Evolutionary conservation across 92 coral and sea anemone genomes (phyloP).

Genomic region (Anthopleura xanthogrammica): DNA sequence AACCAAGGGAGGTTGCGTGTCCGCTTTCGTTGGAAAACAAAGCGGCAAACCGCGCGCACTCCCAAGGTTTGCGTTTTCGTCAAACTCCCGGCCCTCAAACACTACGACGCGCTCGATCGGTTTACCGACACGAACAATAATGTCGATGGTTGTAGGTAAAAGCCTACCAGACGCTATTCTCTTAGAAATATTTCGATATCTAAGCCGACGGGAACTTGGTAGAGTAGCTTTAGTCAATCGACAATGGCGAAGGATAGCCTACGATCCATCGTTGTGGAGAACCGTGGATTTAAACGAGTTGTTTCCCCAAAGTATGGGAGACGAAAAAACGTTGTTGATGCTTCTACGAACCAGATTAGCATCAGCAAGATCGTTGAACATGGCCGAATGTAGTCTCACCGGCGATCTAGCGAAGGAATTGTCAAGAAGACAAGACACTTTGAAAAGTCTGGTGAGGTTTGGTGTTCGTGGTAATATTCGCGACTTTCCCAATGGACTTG

Average conservation of each 20-base stretch:
- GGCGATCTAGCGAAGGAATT: conserved; percentile 94
- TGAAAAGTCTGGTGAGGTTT: conserved; percentile 86
- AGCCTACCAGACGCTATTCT: conserved; percentile 91
- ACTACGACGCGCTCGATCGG: conserved; percentile 22
- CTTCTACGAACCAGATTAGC: conserved; percentile 94
- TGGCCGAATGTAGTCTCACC: conserved; percentile 89
- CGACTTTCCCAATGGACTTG: conserved; percentile 93
- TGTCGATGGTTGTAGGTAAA: conserved; percentile 62
- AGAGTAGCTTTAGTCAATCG: conserved; percentile 76
- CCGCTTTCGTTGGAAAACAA: conserved; percentile 19
- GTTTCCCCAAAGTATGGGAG: conserved; percentile 63
- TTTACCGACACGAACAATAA: conserved; percentile 18
- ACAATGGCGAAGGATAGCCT: conserved; percentile 95
- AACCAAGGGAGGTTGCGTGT: conserved; percentile 20
- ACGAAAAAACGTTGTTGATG: conserved; percentile 89
- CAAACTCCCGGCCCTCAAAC: conserved; percentile 40
- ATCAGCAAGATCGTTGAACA: conserved; percentile 81
- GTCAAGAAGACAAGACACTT: conserved; percentile 68
- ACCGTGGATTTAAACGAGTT: conserved; percentile 85
- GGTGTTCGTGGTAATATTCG: conserved; percentile 86
- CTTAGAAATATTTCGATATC: conserved; percentile 78
- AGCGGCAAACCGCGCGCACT: conserved; percentile 8
- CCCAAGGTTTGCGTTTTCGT: conserved; percentile 45
- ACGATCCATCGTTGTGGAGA: conserved; percentile 96
- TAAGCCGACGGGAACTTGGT: conserved; percentile 78